Base-by-base conservation (phyloP, 2,888 invertebrate species). In the Tribolium freemani region DNA sequence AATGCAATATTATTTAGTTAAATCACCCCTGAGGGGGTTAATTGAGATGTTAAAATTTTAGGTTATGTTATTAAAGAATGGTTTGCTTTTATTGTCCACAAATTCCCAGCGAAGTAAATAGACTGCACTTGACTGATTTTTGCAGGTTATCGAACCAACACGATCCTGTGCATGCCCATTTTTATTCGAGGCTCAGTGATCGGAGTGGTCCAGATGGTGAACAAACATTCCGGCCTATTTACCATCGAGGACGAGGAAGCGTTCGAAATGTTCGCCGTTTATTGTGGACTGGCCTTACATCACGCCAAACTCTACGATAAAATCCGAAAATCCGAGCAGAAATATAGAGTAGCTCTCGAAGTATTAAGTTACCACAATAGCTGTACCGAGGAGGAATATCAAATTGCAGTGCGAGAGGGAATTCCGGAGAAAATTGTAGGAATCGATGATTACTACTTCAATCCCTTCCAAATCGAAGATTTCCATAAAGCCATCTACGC, bases 181-280 rank as follows among this genome's bases (percentile, higher is more conserved):
- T 94, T 93, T 85, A 94, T 94, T 11, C 88, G 94, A 70, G 92
- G 93, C 38, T 90, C 88, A 73, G 91, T 95, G 5, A 95, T 96
- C 72, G 95, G 94, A 6, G 95, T 96, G 0, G 94, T 96, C 0
- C 95, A 96, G 87, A 96, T 96, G 95, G 94, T 96, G 0, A 92
- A 92, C 78, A 92, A 92, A 81, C 87, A 89, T 11, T 86, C 87
- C n/a, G 90, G 84, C 4, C 78, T 71, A 61, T 94, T 90, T 86
- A 88, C 88, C 3, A 87, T 86, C 80, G 91, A 92, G 53, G 96
- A 96, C 80, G 95, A 95, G 83, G 91, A 92, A 67, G 91, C 94
- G 0, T 96, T 96, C 85, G 93, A 94, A 84, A 93, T 92, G 75
- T 95, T 96, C 83, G 94, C 95, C 0, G 91, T 94, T 5, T 96